Evolutionary conservation across 2,113 vertebrate species (phyloP).

Genomic region (Hippocampus guttulatus): DNA sequence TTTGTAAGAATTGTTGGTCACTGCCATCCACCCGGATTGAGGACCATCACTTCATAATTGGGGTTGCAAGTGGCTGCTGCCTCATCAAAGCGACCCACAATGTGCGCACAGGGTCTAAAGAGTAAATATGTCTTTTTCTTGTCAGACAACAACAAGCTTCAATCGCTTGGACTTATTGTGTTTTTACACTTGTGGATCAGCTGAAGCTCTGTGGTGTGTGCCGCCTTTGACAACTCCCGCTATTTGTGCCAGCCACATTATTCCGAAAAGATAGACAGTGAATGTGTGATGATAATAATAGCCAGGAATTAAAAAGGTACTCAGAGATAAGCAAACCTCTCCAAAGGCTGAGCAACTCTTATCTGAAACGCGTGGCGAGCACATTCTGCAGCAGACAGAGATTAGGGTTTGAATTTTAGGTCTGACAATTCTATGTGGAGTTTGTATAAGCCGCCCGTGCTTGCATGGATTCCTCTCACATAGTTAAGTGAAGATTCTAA

Average conservation of each 20-base stretch:
- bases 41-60: neutral
- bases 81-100: slow-evolving; percentile 7
- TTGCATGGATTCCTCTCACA: neutral
- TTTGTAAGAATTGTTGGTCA: neutral
- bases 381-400: neutral
- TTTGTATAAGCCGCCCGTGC: neutral
- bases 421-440: neutral
- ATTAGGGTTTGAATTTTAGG: neutral
- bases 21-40: neutral
- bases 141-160: slow-evolving; percentile 44
- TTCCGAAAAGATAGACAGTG: neutral
- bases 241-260: neutral
- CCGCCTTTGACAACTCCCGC: neutral
- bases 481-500: no score
- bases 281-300: neutral
- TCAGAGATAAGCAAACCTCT: neutral
- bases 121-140: slow-evolving; percentile 38
- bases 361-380: no score
- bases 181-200: slow-evolving; percentile 22
- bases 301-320: neutral
- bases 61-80: slow-evolving; percentile 7
- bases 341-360: neutral
- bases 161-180: slow-evolving; percentile 37
- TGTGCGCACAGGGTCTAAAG: slow-evolving; percentile 23
- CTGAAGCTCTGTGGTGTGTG: slow-evolving; percentile 19